phyloP scores from a whole-genome alignment of 2,113 vertebrate species.

The Notothenia coriiceps region DNA sequence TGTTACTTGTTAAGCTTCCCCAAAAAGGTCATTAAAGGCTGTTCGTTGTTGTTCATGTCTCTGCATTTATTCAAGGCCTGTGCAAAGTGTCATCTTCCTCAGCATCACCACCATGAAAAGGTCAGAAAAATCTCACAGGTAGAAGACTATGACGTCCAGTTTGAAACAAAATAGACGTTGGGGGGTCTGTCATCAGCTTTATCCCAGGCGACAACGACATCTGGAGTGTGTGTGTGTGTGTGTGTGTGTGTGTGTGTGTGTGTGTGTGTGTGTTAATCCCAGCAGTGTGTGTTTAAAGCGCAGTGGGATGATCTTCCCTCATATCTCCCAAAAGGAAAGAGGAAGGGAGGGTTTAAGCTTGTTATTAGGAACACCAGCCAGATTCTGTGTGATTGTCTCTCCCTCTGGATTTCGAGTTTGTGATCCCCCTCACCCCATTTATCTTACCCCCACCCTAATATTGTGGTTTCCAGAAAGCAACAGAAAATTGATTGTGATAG shows the following conservation, averaged over 20 bases:
- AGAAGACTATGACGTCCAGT: slow-evolving; percentile 21
- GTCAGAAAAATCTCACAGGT: slow-evolving; percentile 57
- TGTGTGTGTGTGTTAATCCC: slow-evolving; percentile 62
- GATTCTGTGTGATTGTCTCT: slow-evolving; percentile 29
- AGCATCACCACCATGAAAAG: slow-evolving; percentile 24
- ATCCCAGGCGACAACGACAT: slow-evolving; percentile 64
- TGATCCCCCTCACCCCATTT: slow-evolving; percentile 9
- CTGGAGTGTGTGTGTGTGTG: slow-evolving; percentile 49
- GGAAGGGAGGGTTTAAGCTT: slow-evolving; percentile 59
- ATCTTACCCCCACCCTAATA: slow-evolving; percentile 19
- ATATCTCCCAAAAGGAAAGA: slow-evolving; percentile 14
- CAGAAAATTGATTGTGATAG: slow-evolving; percentile 66
- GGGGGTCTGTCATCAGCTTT: slow-evolving; percentile 44
- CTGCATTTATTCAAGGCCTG: slow-evolving; percentile 17
- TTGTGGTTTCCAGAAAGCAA: slow-evolving; percentile 46
- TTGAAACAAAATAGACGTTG: slow-evolving; percentile 24
- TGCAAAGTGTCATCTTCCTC: slow-evolving; percentile 3
- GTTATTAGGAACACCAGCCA: slow-evolving; percentile 68
- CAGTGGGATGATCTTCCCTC: slow-evolving; percentile 65
- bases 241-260: slow-evolving; percentile 25
- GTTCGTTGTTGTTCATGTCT: background rate
- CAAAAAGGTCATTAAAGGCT: background rate
- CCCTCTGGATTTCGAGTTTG: slow-evolving; percentile 43
- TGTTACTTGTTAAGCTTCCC: background rate
- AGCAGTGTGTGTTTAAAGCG: slow-evolving; percentile 68